Evolutionary conservation across 1,140 invertebrate species (phyloP), one percentile per base, ranked within the genome.

Genomic region (Manduca sexta): DNA sequence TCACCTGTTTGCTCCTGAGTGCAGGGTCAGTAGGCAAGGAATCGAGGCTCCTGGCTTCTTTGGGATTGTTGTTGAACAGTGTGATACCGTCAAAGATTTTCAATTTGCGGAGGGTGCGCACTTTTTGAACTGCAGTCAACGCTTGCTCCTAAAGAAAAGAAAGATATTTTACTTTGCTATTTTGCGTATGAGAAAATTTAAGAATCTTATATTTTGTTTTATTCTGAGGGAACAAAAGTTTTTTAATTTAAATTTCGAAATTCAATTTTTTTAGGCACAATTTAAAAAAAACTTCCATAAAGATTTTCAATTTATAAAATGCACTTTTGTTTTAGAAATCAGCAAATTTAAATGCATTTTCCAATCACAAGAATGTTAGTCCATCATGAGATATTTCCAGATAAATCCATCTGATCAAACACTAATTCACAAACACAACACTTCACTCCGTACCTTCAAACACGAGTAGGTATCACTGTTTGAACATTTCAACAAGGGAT

Each of bases 381-480:
- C n/a, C n/a, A n/a, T n/a, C n/a, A n/a, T n/a, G n/a, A n/a, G n/a
- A n/a, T n/a, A n/a, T n/a, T n/a, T n/a, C n/a, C n/a, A n/a, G n/a
- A n/a, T n/a, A n/a, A n/a, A n/a, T n/a, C n/a, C n/a, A n/a, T n/a
- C n/a, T n/a, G n/a, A n/a, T n/a, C n/a, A n/a, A n/a, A n/a, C 21
- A 26, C 21, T 26, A 5, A 8, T 18, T 29, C 49, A 56, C 49
- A 21, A 41, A 47, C 62, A 60, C 55, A 52, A 44, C 63, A 62
- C 67, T 40, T 11, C 26, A 34, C 33, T 34, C 51, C 60, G 55
- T 75, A 84, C 81, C 81, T 84, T 84, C 16, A 82, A 57, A 31
- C 81, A 84, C 69, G 76, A 52, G 48, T 54, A 64, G 18, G 74
- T 58, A 60, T 84, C 79, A 76, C 73, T 80, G 47, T 80, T 77